Percentiles rank a stretch among this genome's conserved stretches.
Conservation (phyloP, 2,888 invertebrate genomes). For the Raillietiella orientalis region DNA sequence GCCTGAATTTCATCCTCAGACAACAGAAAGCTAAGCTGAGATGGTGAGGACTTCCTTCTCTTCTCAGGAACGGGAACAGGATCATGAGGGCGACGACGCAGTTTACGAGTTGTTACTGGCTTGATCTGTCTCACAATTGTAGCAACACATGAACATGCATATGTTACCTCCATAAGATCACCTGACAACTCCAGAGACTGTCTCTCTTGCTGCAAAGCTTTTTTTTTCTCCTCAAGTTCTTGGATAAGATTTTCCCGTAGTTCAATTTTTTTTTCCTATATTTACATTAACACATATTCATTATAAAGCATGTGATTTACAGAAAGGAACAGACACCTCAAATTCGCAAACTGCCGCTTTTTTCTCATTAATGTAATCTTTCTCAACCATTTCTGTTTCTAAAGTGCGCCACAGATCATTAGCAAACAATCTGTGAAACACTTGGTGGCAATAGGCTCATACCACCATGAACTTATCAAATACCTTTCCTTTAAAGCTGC, state of each 20-base stretch:
- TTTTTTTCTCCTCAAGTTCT: constrained; percentile 73
- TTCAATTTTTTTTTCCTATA: constrained; percentile 79
- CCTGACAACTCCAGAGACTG: constrained; percentile 63
- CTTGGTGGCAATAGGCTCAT: too few species aligned
- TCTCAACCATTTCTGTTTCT: constrained; percentile 51
- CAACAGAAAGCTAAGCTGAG: constrained; percentile 51
- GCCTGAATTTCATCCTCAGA: constrained; percentile 65
- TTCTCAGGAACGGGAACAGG: constrained; percentile 61
- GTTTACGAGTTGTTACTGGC: constrained; percentile 74
- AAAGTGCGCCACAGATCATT: constrained; percentile 46
- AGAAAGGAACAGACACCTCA: too few species aligned
- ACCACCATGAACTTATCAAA: too few species aligned
- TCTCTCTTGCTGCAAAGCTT: constrained; percentile 57
- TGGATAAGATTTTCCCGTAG: constrained; percentile 53
- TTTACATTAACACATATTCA: constrained; percentile 9
- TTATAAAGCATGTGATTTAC: too few species aligned
- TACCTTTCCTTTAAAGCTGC: constrained; percentile 41
- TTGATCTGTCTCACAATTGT: constrained; percentile 17
- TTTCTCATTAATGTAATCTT: constrained; percentile 57
- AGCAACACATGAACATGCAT: constrained; percentile 2
- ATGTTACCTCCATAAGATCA: constrained; percentile 39
- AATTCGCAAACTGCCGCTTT: constrained; percentile 66
- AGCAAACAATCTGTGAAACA: constrained; percentile 19
- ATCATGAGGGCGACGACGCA: constrained; percentile 70
- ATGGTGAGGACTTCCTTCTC: constrained; percentile 37